These are phyloP conservation scores for Palythoa caribaeorum DNA, from an alignment of 92 coral and sea anemone genomes.

Conservation along the genomic window DNA sequence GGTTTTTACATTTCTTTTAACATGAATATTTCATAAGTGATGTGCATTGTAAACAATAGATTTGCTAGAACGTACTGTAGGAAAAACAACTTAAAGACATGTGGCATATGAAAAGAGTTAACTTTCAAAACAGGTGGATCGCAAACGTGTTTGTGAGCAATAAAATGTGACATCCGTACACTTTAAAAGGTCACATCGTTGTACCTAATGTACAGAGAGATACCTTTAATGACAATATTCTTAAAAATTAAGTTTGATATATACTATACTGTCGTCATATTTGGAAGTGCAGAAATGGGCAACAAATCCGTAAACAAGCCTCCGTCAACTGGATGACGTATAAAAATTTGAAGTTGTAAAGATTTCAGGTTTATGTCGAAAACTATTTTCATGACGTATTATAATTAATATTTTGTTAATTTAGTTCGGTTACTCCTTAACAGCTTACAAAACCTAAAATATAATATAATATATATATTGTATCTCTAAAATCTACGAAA, in stretches of 20 bases:
- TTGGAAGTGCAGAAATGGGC: neutral
- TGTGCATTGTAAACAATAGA: neutral
- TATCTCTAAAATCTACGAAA: neutral
- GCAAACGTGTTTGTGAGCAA: neutral
- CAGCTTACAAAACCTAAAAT: too few species aligned
- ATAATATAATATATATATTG: too few species aligned
- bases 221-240: neutral
- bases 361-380: neutral
- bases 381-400: neutral
- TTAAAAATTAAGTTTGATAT: neutral
- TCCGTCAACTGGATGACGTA: neutral
- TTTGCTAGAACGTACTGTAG: neutral
- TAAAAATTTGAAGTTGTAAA: neutral
- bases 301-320: neutral
- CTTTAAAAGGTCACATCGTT: neutral
- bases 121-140: neutral
- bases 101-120: neutral
- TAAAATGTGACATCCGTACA: neutral
- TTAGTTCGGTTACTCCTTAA: neutral
- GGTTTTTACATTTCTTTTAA: neutral
- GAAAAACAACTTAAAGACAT: slow-evolving; percentile 8
- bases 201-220: neutral
- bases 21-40: neutral
- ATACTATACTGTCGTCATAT: neutral
- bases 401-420: neutral